Conservation (phyloP, 1,140 invertebrate genomes). For the Copidosoma floridanum region DNA sequence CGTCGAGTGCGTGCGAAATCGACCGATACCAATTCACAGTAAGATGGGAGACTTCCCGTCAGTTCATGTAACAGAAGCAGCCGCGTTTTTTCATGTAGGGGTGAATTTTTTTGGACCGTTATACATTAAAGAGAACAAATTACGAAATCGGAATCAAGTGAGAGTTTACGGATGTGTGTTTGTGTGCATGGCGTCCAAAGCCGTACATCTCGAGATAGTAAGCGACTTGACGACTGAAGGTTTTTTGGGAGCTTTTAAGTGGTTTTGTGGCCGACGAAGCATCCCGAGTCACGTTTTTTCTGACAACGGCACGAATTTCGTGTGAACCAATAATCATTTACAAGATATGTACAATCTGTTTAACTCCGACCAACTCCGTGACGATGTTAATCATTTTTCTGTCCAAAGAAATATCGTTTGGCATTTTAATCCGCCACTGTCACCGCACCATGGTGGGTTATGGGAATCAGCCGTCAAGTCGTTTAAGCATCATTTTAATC, state of each 20-base stretch:
- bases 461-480: slow-evolving; percentile 19
- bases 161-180: slow-evolving; percentile 31
- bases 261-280: slow-evolving; percentile 6
- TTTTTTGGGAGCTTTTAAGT: slow-evolving; percentile 22
- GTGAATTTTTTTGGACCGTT: slow-evolving; percentile 32
- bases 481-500: slow-evolving; percentile 29
- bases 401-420: slow-evolving; percentile 13
- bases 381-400: neutral
- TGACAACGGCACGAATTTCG: slow-evolving; percentile 36
- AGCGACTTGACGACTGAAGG: slow-evolving; percentile 15
- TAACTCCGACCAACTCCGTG: slow-evolving; percentile 1
- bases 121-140: slow-evolving; percentile 26
- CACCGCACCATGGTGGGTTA: slow-evolving; percentile 1
- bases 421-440: slow-evolving; percentile 1
- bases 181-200: slow-evolving; percentile 16
- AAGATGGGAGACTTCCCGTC: slow-evolving; percentile 27
- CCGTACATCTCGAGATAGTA: slow-evolving; percentile 21
- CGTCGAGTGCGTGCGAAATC: slow-evolving; percentile 17
- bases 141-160: slow-evolving; percentile 12
- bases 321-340: slow-evolving; percentile 21
- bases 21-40: slow-evolving; percentile 12
- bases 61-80: slow-evolving; percentile 21
- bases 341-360: slow-evolving; percentile 14
- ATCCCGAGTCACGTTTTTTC: slow-evolving; percentile 28
- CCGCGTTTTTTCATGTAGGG: slow-evolving; percentile 29